Evolutionary conservation across 2,888 invertebrate species (phyloP).

Genomic region (Gymnosoma rotundatum): DNA sequence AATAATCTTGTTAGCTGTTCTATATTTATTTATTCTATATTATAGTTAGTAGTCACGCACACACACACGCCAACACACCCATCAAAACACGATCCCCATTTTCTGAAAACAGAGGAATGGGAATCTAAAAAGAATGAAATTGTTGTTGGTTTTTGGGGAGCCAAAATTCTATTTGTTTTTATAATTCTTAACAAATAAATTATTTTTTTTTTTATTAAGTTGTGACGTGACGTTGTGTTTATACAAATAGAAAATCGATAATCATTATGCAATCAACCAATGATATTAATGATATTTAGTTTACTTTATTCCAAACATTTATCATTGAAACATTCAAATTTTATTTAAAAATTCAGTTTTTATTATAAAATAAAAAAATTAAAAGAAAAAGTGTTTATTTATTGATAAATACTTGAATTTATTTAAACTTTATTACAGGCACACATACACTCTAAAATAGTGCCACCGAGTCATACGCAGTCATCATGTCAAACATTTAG

Average conservation of each 20-base stretch:
- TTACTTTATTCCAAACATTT: neutral
- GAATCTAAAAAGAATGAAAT: too few species aligned
- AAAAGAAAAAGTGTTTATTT: neutral
- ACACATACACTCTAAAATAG: conserved; percentile 2
- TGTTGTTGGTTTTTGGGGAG: too few species aligned
- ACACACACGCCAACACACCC: too few species aligned
- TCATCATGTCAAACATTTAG: conserved; percentile 34
- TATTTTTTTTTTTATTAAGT: too few species aligned
- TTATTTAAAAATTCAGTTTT: neutral
- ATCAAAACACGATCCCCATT: too few species aligned
- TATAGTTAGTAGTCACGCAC: too few species aligned
- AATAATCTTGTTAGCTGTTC: conserved; percentile 9
- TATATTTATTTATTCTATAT: neutral
- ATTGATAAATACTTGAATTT: too few species aligned
- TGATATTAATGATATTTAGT: neutral
- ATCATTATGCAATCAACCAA: conserved; percentile 57
- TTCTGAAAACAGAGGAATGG: too few species aligned
- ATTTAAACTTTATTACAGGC: conserved; percentile 8
- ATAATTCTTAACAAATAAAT: too few species aligned
- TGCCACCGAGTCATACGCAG: conserved; percentile 20
- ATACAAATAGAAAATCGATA: conserved; percentile 40
- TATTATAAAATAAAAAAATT: too few species aligned
- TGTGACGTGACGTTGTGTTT: too few species aligned
- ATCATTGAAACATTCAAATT: neutral
- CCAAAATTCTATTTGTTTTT: too few species aligned